These are phyloP conservation scores for Dioctria rufipes DNA, from an alignment of 2,888 invertebrate species.

Conservation along the genomic window DNA sequence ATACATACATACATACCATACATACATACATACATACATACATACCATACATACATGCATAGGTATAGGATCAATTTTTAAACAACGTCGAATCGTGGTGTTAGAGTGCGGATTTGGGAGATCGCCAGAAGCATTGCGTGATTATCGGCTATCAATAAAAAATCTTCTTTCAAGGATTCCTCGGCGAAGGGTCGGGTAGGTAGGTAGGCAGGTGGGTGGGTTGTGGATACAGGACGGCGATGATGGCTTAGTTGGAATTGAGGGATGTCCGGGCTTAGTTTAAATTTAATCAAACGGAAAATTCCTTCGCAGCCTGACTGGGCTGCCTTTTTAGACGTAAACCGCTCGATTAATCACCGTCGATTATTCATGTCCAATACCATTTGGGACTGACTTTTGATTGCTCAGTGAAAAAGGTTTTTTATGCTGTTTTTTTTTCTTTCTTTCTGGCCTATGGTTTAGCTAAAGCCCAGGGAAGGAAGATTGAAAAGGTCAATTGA, in stretches of 20 bases:
- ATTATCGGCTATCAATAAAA: conserved; percentile 45
- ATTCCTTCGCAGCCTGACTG: conserved; percentile 28
- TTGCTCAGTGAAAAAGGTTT: conserved; percentile 35
- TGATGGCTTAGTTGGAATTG: conserved; percentile 14
- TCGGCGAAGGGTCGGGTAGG: background rate
- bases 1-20: no score
- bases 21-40: no score
- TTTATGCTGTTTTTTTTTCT: no score
- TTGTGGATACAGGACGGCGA: background rate
- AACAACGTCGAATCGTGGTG: no score
- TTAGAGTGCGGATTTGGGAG: background rate
- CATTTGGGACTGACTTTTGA: conserved; percentile 44
- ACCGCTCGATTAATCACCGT: conserved; percentile 46
- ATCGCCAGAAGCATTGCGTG: conserved; percentile 28
- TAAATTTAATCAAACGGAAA: conserved; percentile 49
- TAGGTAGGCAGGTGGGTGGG: background rate
- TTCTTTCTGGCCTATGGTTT: background rate
- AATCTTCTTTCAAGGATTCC: background rate
- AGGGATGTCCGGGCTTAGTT: conserved; percentile 1
- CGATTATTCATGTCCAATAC: conserved; percentile 45
- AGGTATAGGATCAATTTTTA: no score
- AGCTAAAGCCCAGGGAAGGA: background rate
- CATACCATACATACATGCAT: no score
- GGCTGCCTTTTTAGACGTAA: conserved; percentile 33
- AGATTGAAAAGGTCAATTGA: conserved; percentile 47